Evolutionary conservation across 2,797 vertebrate species (phyloP).

Genomic region (Amblyraja radiata): DNA sequence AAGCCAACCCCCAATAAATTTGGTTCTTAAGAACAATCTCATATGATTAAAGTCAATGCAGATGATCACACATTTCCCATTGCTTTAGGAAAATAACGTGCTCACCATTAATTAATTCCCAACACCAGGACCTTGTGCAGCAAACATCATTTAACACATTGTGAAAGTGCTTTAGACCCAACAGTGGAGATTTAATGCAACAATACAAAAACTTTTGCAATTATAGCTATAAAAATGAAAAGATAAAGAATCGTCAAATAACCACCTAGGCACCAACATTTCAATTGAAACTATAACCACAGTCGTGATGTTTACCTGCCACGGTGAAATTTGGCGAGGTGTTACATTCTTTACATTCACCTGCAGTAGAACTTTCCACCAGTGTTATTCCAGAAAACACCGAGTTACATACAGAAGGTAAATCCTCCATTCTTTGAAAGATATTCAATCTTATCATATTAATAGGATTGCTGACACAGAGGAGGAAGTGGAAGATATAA

Average conservation of each 20-base stretch:
- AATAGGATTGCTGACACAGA: neutral
- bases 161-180: neutral
- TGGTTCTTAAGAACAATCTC: neutral
- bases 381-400: neutral
- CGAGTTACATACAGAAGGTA: neutral
- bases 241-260: neutral
- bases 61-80: slow-evolving; percentile 22
- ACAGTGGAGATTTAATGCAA: neutral
- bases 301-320: neutral
- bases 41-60: neutral
- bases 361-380: neutral
- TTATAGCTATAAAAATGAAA: neutral
- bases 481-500: neutral
- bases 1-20: neutral
- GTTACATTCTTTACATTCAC: neutral
- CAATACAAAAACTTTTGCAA: neutral
- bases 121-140: slow-evolving; percentile 9
- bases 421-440: neutral
- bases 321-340: neutral
- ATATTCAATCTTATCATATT: neutral
- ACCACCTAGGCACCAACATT: neutral
- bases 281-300: neutral
- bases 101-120: neutral
- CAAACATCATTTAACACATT: neutral
- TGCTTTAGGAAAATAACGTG: neutral